Base-by-base conservation (phyloP, 2,797 vertebrate species). In the Hoplostethus atlanticus region DNA sequence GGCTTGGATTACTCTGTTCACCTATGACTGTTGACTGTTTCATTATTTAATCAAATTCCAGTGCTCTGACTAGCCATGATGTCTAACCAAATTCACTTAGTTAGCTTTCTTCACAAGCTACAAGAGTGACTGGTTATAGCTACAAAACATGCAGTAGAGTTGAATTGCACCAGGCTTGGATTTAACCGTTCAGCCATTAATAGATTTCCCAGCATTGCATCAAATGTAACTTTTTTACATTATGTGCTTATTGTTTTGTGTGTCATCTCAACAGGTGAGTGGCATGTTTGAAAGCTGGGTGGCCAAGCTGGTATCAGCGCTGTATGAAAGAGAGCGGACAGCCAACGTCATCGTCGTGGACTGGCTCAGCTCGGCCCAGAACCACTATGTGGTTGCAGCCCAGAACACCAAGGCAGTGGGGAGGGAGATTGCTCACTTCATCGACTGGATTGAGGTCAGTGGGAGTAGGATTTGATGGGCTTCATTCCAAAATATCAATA, bases 211-310 rank as follows among this genome's bases (percentile, higher is more conserved):
- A 28, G 15, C 28, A 28, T 28, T 53, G 51, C 4, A 2, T 10
- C 28, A 11, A 30, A 25, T 17, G 25, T 53, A 25, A 25, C 17
- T 4, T 53, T 28, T 25, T 46, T 30, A 46, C 12, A 6, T 0
- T 59, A 4, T 69, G 21, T 52, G 12, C 59, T 6, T 15, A 46
- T 55, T 34, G 56, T 55, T 71, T 47, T 50, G 1, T 16, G 28
- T 67, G 16, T 62, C 36, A 0, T 74, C 73, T 40, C n/a, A 2
- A 66, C 87, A 96, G 95, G 60, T 96, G 61, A 95, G 91, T 28
- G 95, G 95, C 0, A 81, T 96, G 92, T 95, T 92, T 68, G 94
- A 95, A 72, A 93, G 94, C 89, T 96, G 95, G 95, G 88, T 96
- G 77, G 72, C 84, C 1, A 94, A 93, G 80, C 74, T 96, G 83